Evolutionary conservation across 1,140 invertebrate genomes (phyloP).

Genomic region (Pseudachorutes palmiensis): DNA sequence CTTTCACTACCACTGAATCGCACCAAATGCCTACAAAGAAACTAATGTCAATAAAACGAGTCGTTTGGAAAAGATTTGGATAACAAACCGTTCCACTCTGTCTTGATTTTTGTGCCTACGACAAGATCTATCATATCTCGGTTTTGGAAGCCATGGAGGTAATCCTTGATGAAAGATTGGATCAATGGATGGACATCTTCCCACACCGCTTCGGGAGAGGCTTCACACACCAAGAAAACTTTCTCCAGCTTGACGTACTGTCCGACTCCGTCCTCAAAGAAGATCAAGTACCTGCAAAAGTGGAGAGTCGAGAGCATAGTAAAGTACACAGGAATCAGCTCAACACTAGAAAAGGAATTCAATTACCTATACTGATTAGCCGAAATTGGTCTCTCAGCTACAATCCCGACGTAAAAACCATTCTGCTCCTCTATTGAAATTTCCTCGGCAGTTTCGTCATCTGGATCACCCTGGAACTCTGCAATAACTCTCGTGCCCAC

Average conservation of each 20-base stretch:
- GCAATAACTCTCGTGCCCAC: no score
- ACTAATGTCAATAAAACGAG: conserved; percentile 1
- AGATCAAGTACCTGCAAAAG: conserved; percentile 73
- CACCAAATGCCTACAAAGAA: conserved; percentile 59
- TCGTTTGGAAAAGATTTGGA: no score
- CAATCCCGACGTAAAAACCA: conserved; percentile 48
- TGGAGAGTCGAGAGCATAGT: not conserved
- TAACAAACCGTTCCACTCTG: conserved; percentile 69
- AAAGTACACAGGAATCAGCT: conserved; percentile 55
- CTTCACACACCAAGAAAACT: conserved; percentile 63
- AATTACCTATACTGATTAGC: no score
- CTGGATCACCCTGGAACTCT: no score
- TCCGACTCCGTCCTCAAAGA: conserved; percentile 94
- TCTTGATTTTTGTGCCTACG: conserved; percentile 70
- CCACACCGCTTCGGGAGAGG: conserved; percentile 68
- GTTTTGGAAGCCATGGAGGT: conserved; percentile 75
- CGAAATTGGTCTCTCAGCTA: conserved; percentile 49
- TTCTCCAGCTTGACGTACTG: conserved; percentile 67
- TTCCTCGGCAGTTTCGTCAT: no score
- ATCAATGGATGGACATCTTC: conserved; percentile 76
- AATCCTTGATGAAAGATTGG: conserved; percentile 74
- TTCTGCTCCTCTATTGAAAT: no score
- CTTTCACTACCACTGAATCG: conserved; percentile 63
- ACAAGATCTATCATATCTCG: conserved; percentile 82
- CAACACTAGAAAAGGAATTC: no score